Evolutionary conservation across 2,888 invertebrate species (phyloP).

Genomic region (Stenoptilia bipunctidactyla): DNA sequence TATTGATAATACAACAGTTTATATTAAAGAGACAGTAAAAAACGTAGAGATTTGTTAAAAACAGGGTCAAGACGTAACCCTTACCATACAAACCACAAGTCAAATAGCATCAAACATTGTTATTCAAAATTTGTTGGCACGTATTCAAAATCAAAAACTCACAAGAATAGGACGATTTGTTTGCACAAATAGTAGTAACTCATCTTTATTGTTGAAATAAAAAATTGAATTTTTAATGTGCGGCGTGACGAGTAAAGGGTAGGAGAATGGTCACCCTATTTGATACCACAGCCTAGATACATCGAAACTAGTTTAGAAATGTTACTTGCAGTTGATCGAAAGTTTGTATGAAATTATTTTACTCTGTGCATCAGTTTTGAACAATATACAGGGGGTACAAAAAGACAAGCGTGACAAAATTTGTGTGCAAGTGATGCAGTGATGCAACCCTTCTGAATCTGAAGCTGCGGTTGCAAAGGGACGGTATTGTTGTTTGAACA

Average conservation of each 20-base stretch:
- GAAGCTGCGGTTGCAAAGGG: constrained; percentile 49
- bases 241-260: constrained; percentile 35
- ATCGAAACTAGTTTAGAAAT: neutral
- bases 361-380: neutral
- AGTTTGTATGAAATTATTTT: neutral
- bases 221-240: constrained; percentile 44
- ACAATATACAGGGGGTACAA: constrained; percentile 10
- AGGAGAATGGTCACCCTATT: constrained; percentile 15
- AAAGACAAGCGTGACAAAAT: constrained; percentile 54
- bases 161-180: constrained; percentile 56
- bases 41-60: no score
- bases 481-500: constrained; percentile 20
- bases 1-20: no score
- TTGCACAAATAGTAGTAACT: constrained; percentile 61
- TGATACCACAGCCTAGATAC: constrained; percentile 21
- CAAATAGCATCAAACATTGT: no score
- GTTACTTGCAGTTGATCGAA: constrained; percentile 11
- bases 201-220: constrained; percentile 51
- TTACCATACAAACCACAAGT: no score
- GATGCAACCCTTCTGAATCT: constrained; percentile 59
- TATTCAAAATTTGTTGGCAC: neutral
- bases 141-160: constrained; percentile 17
- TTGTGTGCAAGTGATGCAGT: constrained; percentile 40
- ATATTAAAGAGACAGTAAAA: no score
- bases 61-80: no score